Evolutionary conservation across 2,113 vertebrate species (phyloP).

Genomic region (Phylloscopus trochilus): DNA sequence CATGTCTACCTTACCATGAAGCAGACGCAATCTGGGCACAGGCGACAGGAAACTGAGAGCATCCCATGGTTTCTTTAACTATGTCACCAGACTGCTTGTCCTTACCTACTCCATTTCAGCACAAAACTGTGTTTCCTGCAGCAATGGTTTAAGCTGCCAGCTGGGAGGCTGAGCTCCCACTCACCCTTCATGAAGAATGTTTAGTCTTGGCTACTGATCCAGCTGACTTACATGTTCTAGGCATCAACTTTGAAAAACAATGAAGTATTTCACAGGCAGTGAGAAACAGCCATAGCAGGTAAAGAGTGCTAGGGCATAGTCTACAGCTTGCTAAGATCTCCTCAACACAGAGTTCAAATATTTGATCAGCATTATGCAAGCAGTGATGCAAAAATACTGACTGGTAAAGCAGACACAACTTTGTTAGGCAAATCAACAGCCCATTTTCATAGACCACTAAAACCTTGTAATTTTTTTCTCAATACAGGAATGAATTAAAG

Average conservation of each 20-base stretch:
- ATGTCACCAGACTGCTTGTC: background rate
- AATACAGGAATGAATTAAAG: background rate
- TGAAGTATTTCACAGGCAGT: background rate
- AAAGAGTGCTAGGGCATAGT: background rate
- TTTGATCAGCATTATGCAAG: background rate
- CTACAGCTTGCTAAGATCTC: background rate
- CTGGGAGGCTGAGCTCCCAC: background rate
- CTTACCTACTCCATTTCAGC: background rate
- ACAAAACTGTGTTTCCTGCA: background rate
- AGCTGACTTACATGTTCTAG: background rate
- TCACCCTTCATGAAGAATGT: background rate
- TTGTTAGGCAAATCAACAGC: background rate
- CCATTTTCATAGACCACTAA: background rate
- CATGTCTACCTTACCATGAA: fast-evolving
- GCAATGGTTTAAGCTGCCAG: background rate
- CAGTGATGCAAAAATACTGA: background rate
- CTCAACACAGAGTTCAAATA: background rate
- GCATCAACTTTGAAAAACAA: background rate
- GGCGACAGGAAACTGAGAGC: background rate
- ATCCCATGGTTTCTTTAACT: background rate
- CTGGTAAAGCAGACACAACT: background rate
- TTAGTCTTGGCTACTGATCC: background rate
- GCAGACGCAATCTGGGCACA: background rate
- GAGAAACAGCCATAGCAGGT: background rate
- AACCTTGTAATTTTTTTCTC: background rate